Percentiles rank a stretch among this genome's conserved stretches.
These are phyloP conservation scores for Parnassius orleans DNA, from an alignment of 2,888 invertebrate genomes.

Conservation along the genomic window DNA sequence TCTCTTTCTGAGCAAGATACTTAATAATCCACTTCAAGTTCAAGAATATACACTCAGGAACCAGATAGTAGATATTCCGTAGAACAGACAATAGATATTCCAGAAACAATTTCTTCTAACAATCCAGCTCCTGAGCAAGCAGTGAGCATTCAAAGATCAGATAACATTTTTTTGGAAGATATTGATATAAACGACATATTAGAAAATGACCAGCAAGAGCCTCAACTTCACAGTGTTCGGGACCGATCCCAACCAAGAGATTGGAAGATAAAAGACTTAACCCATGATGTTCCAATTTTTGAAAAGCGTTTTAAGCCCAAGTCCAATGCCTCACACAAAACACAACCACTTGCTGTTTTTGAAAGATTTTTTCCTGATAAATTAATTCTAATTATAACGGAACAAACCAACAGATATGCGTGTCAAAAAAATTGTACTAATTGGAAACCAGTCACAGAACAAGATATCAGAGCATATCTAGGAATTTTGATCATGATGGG, in stretches of 20 bases:
- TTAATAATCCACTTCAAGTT: no score
- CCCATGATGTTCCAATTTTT: slow-evolving; percentile 31
- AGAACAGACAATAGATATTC: no score
- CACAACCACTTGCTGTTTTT: slow-evolving; percentile 31
- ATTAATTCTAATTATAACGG: slow-evolving; percentile 30
- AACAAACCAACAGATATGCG: slow-evolving; percentile 36
- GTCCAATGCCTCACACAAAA: slow-evolving; percentile 30
- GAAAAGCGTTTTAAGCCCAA: slow-evolving; percentile 31
- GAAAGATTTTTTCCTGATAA: slow-evolving; percentile 36
- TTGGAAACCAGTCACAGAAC: slow-evolving; percentile 34
- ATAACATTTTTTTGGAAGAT: slow-evolving; percentile 24
- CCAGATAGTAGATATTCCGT: no score
- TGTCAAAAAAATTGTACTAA: slow-evolving; percentile 35
- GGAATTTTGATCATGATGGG: slow-evolving; percentile 44
- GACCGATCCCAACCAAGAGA: slow-evolving; percentile 30
- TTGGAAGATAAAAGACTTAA: slow-evolving; percentile 29
- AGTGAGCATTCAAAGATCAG: slow-evolving; percentile 28
- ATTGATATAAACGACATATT: slow-evolving; percentile 11
- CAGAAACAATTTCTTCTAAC: no score
- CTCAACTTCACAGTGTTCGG: slow-evolving; percentile 16
- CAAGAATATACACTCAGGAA: no score
- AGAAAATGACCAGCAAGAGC: slow-evolving; percentile 13
- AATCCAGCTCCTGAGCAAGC: no score
- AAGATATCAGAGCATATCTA: slow-evolving; percentile 37
- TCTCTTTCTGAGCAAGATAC: no score